Conservation (phyloP, 2,888 invertebrate species). For the Agrochola litura region DNA sequence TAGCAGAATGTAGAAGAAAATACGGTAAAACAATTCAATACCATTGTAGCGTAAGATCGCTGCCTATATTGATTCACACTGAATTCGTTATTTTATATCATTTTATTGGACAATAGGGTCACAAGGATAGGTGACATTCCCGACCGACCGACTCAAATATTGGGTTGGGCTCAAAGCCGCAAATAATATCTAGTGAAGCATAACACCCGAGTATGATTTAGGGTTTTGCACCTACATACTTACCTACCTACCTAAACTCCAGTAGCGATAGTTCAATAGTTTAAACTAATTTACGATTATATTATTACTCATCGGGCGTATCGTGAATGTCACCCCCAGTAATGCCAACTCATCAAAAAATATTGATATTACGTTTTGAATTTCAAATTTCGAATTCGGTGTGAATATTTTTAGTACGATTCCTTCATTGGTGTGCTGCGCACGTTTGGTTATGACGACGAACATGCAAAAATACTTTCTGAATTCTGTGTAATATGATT, state of each 20-base stretch:
- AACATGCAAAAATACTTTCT: conserved; percentile 56
- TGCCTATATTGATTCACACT: conserved; percentile 9
- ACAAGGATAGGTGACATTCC: conserved; percentile 28
- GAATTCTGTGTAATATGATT: conserved; percentile 42
- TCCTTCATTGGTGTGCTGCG: conserved; percentile 33
- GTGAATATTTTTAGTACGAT: conserved; percentile 45
- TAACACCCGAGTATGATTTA: conserved; percentile 30
- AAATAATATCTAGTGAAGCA: conserved; percentile 46
- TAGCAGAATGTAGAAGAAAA: conserved; percentile 5
- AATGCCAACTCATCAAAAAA: conserved; percentile 34
- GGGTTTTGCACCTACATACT: conserved; percentile 18
- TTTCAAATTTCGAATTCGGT: conserved; percentile 46
- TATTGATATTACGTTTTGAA: conserved; percentile 33
- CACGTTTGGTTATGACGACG: conserved; percentile 50
- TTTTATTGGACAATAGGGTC: conserved; percentile 41
- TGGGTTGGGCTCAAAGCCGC: conserved; percentile 36
- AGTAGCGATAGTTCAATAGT: conserved; percentile 4
- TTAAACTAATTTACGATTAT: conserved; percentile 5
- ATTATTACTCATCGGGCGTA: conserved; percentile 9
- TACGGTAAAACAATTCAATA: not conserved
- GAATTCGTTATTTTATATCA: conserved; percentile 27
- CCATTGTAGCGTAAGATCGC: conserved; percentile 1
- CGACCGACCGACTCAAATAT: conserved; percentile 33
- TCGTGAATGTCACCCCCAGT: conserved; percentile 16
- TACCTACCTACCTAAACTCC: not conserved